Conservation (phyloP, 2,797 vertebrate genomes). For the Trematomus bernacchii region DNA sequence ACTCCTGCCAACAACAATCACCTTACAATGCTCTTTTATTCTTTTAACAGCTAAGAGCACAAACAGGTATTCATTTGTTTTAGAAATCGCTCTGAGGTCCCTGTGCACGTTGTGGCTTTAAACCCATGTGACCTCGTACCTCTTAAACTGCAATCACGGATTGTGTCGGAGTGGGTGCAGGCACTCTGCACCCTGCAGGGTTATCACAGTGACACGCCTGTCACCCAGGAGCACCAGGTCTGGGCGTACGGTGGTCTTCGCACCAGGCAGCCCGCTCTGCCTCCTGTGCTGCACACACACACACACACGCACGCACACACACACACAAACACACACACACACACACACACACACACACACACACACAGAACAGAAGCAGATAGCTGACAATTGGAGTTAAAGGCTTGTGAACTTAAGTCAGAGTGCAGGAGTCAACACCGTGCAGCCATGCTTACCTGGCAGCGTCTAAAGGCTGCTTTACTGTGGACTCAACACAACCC, state of each 20-base stretch:
- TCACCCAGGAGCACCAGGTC: conserved; percentile 73
- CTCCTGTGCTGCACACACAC: conserved; percentile 35
- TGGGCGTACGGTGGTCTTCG: conserved; percentile 59
- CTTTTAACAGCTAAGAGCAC: conserved; percentile 49
- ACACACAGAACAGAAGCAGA: conserved; percentile 73
- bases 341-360: too few species aligned
- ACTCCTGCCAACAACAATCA: conserved; percentile 53
- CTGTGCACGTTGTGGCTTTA: conserved; percentile 39
- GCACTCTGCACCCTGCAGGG: conserved; percentile 53
- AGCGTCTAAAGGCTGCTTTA: conserved; percentile 54
- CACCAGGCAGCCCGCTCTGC: conserved; percentile 72
- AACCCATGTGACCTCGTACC: conserved; percentile 61
- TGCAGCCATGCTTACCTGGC: conserved; percentile 57
- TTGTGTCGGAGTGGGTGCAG: conserved; percentile 57
- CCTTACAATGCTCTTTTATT: conserved; percentile 29
- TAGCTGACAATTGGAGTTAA: conserved; percentile 83
- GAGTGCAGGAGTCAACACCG: conserved; percentile 62
- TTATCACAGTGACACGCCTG: conserved; percentile 82
- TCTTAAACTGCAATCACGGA: conserved; percentile 63
- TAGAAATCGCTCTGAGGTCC: conserved; percentile 44
- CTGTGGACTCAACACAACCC: conserved; percentile 53
- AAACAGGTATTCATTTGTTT: conserved; percentile 61
- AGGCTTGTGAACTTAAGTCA: conserved; percentile 71
- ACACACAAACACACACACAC: conserved; percentile 56
- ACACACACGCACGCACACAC: too few species aligned